Evolutionary conservation across 2,113 vertebrate species (phyloP), one percentile per base, ranked within the genome.

Genomic region (Mormyrus iriodes): DNA sequence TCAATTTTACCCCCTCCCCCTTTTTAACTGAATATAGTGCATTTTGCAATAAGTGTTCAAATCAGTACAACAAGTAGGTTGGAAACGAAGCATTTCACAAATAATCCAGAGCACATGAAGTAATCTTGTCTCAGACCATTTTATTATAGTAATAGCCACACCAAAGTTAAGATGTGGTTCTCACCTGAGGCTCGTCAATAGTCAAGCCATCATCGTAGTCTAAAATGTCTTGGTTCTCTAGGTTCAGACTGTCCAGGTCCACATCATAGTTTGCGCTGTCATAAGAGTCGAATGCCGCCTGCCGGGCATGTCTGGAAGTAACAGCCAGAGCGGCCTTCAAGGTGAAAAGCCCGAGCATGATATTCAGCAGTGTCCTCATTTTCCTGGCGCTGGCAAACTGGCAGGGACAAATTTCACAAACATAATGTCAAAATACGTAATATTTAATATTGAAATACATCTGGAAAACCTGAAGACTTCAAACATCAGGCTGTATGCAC

Each of bases 141-240:
- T 85, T 85, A 39, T 17, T n/a, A 27, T 3, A 52, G 7, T 15
- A 12, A 46, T 39, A 31, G 55, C 8, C 19, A 24, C 27, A 48
- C 44, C n/a, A 86, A 35, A 86, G 10, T 53, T 31, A 31, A 52
- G 10, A 51, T 13, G 49, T 51, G 4, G 31, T 27, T 92, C 94
- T 96, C 97, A 99, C 98, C 98, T 97, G 90, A 89, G 93, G 90
- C 73, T 96, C 95, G 79, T 96, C 95, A 91, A 95, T 93, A 0
- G 93, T 94, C 52, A 96, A 91, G 1, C 90, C 95, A 89, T 96
- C 95, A 84, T 95, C 94, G 90, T 98, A 97, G 55, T 94, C 94
- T 39, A 97, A 95, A 7, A 92, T 89, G 79, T 95, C 93, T 49
- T 91, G 91, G 73, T 93, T 94, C 90, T 95, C 94, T 87, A 88